Base-by-base conservation (phyloP, 2,113 vertebrate genomes). In the Larimichthys crocea region DNA sequence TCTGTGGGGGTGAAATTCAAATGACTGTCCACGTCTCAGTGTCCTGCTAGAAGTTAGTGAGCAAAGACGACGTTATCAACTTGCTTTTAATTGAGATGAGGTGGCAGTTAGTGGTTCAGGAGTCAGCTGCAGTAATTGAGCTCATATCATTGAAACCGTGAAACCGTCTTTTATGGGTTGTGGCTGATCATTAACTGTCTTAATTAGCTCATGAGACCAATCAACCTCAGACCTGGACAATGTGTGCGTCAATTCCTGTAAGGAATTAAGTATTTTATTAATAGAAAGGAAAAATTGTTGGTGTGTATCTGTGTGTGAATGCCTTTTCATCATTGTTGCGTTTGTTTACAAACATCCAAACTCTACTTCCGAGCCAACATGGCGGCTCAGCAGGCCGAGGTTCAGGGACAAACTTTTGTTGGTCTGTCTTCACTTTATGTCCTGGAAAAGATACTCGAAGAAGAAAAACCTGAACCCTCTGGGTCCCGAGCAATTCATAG, bases 111-210 rank as follows among this genome's bases (percentile, higher is more conserved):
- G 31, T 24, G 9, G 52, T 66, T 78, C 44, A 69, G 57, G 40
- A 48, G 31, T 52, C 53, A 67, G 53, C 62, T 7, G 50, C 46
- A 26, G 68, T 95, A 94, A 94, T 92, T 92, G 91, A 92, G 86
- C 91, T 92, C 90, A 92, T 94, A 84, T 91, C 61, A 94, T 94
- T 93, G 90, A 80, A 86, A 87, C 67, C 2, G 84, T 61, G 88
- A 86, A 69, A 85, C 82, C 12, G 60, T 64, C 73, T 77, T 88
- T 88, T 60, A 65, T 77, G 74, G 80, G 69, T 67, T 91, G 82
- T 78, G 87, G 79, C 69, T 14, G 6, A 79, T 87, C 91, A 86
- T 92, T 90, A 92, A 76, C 62, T 56, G 66, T 86, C 75, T 87
- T 91, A 92, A 91, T 92, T 87, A 88, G 76, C 77, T 83, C 81